Base-by-base conservation (phyloP, 2,797 vertebrate species). In the Eidolon dupreanum region DNA sequence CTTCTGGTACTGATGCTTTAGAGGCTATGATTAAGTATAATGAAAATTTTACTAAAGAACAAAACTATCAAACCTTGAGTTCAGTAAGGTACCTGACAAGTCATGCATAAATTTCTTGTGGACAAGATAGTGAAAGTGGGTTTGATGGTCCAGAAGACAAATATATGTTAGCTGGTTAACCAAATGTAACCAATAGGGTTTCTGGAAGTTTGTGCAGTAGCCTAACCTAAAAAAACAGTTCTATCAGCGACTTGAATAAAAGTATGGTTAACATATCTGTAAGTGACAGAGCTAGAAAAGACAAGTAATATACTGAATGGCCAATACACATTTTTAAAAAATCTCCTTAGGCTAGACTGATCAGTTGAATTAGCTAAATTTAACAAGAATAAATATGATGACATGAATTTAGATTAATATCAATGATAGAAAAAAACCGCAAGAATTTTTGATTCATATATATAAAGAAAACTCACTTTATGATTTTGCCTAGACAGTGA, bases 381-480 rank as follows among this genome's bases (percentile, higher is more conserved):
- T 63, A 75, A 20, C 1, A 86, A 53, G 36, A 71, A 93, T 71
- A 88, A 65, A 79, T 46, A 2, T 74, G 41, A 93, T 38, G 66
- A 93, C 11, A 13, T 77, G 13, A 81, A 87, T 82, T 90, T 77
- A 75, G 51, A 94, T 75, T 55, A 95, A 94, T 95, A 77, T 85
- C 15, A 68, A 49, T 81, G n/a, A 74, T 77, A 87, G 6, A 87
- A 86, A 66, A 46, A 68, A 41, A 11, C 53, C 46, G 77, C 6
- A 75, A 71, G 53, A 77, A 82, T 51, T 86, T 61, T 49, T 71
- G n/a, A 51, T 78, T 91, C 31, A 63, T 33, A 83, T 70, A 68
- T 81, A 83, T 55, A 70, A 88, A 46, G 22, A 88, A 78, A 88
- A 78, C 31, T 6, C 31, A 53, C 16, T 81, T 73, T 17, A 31